phyloP scores from a whole-genome alignment of 2,797 vertebrate genomes.

The Pangasius djambal region DNA sequence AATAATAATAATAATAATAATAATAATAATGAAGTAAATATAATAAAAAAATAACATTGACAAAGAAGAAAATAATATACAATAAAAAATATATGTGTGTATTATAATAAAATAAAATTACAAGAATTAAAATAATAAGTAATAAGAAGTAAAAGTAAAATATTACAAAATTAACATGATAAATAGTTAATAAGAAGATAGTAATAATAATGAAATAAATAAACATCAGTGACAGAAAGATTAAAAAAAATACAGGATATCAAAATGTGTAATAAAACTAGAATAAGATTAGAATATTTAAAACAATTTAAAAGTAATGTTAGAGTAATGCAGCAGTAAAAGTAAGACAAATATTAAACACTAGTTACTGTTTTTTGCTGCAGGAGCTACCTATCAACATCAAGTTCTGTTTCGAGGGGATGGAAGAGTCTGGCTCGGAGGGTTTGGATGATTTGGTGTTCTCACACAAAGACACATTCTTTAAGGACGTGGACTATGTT shows the following conservation, averaged over 20 bases:
- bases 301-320: background rate
- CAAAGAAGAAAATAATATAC: background rate
- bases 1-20: too few relatives aligned
- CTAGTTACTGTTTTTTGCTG: background rate
- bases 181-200: background rate
- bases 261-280: background rate
- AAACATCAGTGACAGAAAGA: background rate
- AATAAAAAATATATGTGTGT: background rate
- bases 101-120: background rate
- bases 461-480: conserved; percentile 84
- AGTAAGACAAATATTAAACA: background rate
- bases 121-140: background rate
- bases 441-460: conserved; percentile 92
- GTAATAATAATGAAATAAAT: background rate
- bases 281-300: background rate
- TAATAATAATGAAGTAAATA: too few relatives aligned
- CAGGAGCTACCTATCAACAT: conserved; percentile 95
- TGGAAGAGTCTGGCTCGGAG: conserved; percentile 97
- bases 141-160: background rate
- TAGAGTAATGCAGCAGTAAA: background rate
- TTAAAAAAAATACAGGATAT: background rate
- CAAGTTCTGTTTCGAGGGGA: conserved; percentile 96
- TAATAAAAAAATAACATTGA: too few relatives aligned
- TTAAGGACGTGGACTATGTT: conserved; percentile 91
- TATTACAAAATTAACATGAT: background rate